Conservation (phyloP, 2,888 invertebrate species). For the Erebia ligea region DNA sequence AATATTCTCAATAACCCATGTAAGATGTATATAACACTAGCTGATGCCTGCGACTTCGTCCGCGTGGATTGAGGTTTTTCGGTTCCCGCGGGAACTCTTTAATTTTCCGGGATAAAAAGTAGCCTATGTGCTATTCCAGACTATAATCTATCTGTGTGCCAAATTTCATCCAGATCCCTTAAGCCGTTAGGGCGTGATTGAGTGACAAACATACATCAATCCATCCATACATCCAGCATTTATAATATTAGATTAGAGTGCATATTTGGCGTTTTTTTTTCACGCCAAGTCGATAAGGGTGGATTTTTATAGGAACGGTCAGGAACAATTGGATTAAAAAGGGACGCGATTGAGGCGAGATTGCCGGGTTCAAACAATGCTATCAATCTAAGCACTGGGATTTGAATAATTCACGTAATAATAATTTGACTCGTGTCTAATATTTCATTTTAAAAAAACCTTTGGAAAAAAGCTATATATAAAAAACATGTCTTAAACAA, state of each 20-base stretch:
- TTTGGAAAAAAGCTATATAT: background rate
- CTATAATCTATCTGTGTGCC: too few species aligned
- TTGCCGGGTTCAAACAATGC: constrained; percentile 67
- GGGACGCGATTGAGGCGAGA: constrained; percentile 65
- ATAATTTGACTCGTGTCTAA: constrained; percentile 28
- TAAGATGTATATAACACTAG: too few species aligned
- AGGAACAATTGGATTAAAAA: constrained; percentile 77
- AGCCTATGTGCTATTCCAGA: too few species aligned
- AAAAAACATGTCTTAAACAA: background rate
- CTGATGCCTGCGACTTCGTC: too few species aligned
- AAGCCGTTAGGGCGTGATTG: too few species aligned
- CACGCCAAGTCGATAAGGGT: constrained; percentile 42
- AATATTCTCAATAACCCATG: too few species aligned
- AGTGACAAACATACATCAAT: too few species aligned
- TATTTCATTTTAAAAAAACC: constrained; percentile 3
- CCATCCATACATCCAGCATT: too few species aligned
- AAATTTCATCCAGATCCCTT: too few species aligned
- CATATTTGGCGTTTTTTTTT: background rate
- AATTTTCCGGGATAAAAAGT: too few species aligned
- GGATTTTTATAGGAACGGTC: constrained; percentile 60
- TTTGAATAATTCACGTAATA: constrained; percentile 49
- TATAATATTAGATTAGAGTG: background rate
- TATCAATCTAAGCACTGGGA: constrained; percentile 66
- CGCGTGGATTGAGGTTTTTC: too few species aligned
- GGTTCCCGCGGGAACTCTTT: too few species aligned